Evolutionary conservation across 2,113 vertebrate species (phyloP).

Genomic region (Euleptes europaea): DNA sequence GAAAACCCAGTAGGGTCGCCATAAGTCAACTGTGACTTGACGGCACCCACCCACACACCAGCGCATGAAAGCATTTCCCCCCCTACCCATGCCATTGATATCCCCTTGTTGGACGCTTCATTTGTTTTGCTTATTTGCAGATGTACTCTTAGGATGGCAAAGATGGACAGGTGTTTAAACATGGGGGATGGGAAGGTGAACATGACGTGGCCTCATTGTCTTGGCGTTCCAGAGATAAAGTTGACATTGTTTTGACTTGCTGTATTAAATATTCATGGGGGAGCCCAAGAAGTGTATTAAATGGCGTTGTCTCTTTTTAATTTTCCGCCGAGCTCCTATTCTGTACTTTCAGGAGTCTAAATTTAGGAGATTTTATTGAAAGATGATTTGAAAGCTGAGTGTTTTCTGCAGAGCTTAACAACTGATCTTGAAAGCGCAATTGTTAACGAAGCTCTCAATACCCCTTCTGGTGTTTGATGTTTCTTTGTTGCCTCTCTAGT

Average conservation of each 20-base stretch:
- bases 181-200: slow-evolving; percentile 35
- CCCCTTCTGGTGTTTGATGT: neutral
- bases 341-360: slow-evolving; percentile 48
- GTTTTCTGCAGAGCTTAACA: slow-evolving; percentile 50
- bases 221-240: neutral
- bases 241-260: neutral
- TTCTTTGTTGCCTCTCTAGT: slow-evolving; percentile 30
- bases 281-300: neutral
- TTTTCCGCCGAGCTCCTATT: neutral
- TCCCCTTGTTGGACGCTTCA: neutral
- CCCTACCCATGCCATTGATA: neutral
- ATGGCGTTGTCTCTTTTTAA: neutral
- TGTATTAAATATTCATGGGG: slow-evolving; percentile 1
- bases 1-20: no score
- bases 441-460: slow-evolving; percentile 54
- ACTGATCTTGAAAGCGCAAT: slow-evolving; percentile 60
- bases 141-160: slow-evolving; percentile 12
- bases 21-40: no score
- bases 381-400: slow-evolving; percentile 48
- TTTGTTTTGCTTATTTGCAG: neutral
- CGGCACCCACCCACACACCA: no score
- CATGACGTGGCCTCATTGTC: neutral
- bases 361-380: slow-evolving; percentile 48
- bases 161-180: slow-evolving; percentile 1
- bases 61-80: neutral